These are phyloP conservation scores for Cyrtonyx montezumae DNA, from an alignment of 2,113 vertebrate species.

Conservation along the genomic window DNA sequence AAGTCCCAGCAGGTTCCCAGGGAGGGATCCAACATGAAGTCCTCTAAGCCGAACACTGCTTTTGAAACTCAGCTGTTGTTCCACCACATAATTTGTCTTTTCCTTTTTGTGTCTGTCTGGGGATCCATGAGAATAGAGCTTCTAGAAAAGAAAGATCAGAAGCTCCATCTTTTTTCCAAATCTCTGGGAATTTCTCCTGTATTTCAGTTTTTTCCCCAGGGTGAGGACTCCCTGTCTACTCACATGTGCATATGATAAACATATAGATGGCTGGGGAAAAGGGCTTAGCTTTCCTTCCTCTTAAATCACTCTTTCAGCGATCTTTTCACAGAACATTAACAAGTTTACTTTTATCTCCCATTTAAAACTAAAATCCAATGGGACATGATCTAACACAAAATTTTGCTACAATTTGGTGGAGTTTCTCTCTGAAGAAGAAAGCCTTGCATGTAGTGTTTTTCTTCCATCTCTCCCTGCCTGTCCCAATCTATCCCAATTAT, in stretches of 20 bases:
- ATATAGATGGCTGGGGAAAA: not conserved
- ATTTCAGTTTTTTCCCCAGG: constrained; percentile 1
- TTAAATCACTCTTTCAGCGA: constrained; percentile 9
- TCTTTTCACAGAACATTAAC: not conserved
- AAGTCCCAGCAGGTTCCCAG: constrained; percentile 7
- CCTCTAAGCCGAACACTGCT: not conserved
- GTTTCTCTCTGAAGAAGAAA: not conserved
- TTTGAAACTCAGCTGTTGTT: constrained; percentile 27
- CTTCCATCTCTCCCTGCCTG: not conserved
- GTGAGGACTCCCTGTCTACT: not conserved
- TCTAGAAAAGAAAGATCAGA: not conserved
- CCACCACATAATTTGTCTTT: not conserved
- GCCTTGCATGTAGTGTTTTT: not conserved
- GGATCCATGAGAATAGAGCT: not conserved
- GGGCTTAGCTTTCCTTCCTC: not conserved
- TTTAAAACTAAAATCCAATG: not conserved
- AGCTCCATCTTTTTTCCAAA: not conserved
- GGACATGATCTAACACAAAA: not conserved
- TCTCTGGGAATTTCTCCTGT: not conserved
- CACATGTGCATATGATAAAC: not conserved
- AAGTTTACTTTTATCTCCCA: constrained; percentile 9
- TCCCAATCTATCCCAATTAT: not conserved
- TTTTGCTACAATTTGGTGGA: not conserved
- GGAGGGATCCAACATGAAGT: not conserved
- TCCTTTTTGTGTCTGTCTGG: not conserved